Conservation (phyloP, 1,140 invertebrate genomes). For the Drosophila nebulosa region DNA sequence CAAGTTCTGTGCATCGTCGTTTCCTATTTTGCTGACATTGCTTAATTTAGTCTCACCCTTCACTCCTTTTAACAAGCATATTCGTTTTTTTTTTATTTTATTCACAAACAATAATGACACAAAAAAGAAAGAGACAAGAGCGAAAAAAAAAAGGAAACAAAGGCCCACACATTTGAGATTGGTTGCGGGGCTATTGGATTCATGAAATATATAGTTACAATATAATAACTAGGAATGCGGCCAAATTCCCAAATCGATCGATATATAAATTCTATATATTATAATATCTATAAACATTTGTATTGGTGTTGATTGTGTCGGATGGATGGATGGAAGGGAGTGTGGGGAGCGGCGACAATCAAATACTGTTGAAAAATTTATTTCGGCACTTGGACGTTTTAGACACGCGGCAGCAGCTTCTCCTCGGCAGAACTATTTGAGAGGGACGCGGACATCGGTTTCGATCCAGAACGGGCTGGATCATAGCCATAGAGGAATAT, state of each 20-base stretch:
- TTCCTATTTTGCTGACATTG: no score
- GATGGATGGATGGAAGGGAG: not conserved
- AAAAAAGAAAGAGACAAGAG: constrained; percentile 2
- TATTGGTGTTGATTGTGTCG: not conserved
- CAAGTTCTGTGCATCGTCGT: no score
- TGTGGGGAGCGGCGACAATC: not conserved
- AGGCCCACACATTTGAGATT: not conserved
- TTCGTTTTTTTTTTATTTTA: not conserved
- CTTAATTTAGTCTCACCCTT: no score
- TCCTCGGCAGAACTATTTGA: constrained; percentile 43
- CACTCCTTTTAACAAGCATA: no score
- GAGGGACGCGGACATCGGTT: constrained; percentile 3
- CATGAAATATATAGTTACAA: not conserved
- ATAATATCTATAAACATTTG: not conserved
- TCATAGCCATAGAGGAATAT: constrained; percentile 96
- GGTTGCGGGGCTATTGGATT: not conserved
- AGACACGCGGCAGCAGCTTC: constrained; percentile 69
- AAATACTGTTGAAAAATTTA: constrained; percentile 55
- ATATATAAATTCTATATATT: not conserved
- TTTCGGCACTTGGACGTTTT: constrained; percentile 1
- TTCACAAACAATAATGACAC: constrained; percentile 26
- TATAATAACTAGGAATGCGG: not conserved
- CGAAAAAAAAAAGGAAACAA: not conserved
- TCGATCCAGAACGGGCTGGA: constrained; percentile 81
- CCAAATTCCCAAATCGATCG: not conserved